Evolutionary conservation across 2,113 vertebrate genomes (phyloP).

Genomic region (Neotoma lepida): DNA sequence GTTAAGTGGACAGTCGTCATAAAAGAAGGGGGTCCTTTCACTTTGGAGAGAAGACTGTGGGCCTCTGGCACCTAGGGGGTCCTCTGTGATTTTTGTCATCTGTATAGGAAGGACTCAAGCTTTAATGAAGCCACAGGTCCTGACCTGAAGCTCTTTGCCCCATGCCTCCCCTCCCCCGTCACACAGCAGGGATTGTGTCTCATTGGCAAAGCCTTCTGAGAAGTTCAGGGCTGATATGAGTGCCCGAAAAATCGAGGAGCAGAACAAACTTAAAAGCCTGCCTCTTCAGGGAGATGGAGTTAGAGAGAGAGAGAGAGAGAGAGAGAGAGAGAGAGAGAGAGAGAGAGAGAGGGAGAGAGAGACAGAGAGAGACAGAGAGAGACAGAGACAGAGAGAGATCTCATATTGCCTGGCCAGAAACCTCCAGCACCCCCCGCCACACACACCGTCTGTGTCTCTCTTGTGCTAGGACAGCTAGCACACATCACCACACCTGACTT

Average conservation of each 20-base stretch:
- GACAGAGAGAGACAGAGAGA: too few relatives aligned
- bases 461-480: neutral
- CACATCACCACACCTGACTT: neutral
- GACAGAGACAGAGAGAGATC: neutral
- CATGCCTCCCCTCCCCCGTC: too few relatives aligned
- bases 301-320: neutral
- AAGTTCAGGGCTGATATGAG: accelerated
- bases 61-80: neutral
- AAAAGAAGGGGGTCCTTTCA: neutral
- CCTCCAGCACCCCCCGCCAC: neutral
- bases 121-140: accelerated
- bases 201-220: neutral
- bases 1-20: neutral
- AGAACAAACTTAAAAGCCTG: neutral
- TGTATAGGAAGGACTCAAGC: neutral
- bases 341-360: neutral
- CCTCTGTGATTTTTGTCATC: neutral
- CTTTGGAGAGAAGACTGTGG: neutral
- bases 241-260: neutral
- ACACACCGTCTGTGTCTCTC: neutral
- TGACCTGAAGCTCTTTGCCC: neutral
- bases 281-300: neutral
- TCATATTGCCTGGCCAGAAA: too few relatives aligned
- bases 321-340: neutral
- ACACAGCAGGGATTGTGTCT: accelerated